Conservation (phyloP, 2,113 vertebrate genomes). For the Pangasianodon hypophthalmus region DNA sequence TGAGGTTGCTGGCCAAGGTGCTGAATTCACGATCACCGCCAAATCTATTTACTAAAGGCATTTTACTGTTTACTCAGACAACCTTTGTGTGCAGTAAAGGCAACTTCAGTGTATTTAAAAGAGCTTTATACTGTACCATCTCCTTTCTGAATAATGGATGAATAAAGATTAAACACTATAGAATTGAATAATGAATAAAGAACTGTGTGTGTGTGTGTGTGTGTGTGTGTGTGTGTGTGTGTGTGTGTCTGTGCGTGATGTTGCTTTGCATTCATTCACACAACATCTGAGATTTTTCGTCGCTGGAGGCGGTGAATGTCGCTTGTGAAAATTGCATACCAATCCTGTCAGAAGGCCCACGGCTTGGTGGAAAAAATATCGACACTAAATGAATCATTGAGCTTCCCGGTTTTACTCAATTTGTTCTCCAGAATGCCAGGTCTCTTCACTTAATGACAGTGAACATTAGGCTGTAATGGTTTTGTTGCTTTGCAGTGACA, state of each 20-base stretch:
- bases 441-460: conserved; percentile 4
- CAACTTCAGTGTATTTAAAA: neutral
- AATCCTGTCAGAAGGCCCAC: conserved; percentile 38
- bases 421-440: neutral
- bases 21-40: conserved; percentile 57
- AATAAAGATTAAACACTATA: neutral
- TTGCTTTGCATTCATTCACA: conserved; percentile 62
- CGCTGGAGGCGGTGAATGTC: conserved; percentile 52
- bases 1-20: conserved; percentile 70
- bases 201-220: neutral
- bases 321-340: conserved; percentile 47
- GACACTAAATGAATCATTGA: conserved; percentile 19
- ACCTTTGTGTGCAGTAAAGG: neutral
- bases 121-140: too few species aligned
- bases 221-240: conserved; percentile 18
- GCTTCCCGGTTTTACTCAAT: neutral
- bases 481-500: neutral
- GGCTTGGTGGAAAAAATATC: conserved; percentile 22
- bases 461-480: neutral
- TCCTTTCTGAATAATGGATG: neutral
- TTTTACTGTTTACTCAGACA: neutral
- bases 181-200: neutral
- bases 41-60: neutral
- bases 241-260: conserved; percentile 46
- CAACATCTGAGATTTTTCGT: conserved; percentile 58